Evolutionary conservation across 2,888 invertebrate species (phyloP).

Genomic region (Odontocolon sp.): DNA sequence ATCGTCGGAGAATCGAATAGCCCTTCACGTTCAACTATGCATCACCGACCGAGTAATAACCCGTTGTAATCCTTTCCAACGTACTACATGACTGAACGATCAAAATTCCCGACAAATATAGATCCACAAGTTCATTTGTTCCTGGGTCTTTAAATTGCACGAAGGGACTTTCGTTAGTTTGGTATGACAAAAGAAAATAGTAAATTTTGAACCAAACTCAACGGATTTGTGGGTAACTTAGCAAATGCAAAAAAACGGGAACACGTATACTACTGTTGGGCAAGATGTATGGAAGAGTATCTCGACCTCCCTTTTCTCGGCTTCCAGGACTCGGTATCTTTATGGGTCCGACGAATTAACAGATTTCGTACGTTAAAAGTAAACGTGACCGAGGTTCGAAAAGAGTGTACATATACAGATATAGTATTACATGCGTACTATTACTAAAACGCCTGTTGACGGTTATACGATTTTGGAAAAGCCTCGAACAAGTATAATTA

Average conservation of each 20-base stretch:
- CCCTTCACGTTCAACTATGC: constrained; percentile 19
- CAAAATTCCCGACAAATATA: constrained; percentile 29
- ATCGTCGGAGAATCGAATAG: constrained; percentile 34
- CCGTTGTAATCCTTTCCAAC: constrained; percentile 23
- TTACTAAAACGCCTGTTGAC: constrained; percentile 38
- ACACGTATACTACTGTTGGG: constrained; percentile 47
- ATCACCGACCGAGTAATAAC: constrained; percentile 37
- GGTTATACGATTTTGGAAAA: not conserved
- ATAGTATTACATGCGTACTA: constrained; percentile 18
- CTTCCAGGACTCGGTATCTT: constrained; percentile 37
- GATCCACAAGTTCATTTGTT: not conserved
- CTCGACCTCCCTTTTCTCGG: constrained; percentile 39
- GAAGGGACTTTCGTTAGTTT: no score
- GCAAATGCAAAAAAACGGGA: not conserved
- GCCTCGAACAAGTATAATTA: not conserved
- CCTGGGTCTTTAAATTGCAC: no score
- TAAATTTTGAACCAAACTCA: no score
- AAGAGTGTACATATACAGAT: constrained; percentile 3
- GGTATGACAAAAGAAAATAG: no score
- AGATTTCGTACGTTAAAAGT: constrained; percentile 60
- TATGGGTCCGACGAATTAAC: constrained; percentile 56
- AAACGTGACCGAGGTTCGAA: constrained; percentile 54
- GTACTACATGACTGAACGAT: constrained; percentile 7
- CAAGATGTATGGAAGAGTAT: constrained; percentile 45
- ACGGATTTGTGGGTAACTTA: no score